phyloP scores from a whole-genome alignment of 2,113 vertebrate species.

The Potamarius usumacintae region DNA sequence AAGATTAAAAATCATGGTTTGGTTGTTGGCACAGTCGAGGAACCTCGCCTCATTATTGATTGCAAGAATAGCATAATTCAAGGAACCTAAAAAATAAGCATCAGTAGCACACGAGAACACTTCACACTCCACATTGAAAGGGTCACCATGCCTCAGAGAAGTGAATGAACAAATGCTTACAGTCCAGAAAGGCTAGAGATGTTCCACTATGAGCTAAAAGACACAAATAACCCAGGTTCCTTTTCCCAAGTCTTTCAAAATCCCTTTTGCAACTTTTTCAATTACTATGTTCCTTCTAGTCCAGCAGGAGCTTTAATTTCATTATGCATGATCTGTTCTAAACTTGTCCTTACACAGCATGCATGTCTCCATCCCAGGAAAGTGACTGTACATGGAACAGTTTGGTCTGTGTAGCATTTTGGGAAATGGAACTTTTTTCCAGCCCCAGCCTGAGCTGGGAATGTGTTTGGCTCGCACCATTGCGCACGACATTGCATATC shows the following conservation, averaged over 20 bases:
- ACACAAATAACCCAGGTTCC: slow-evolving; percentile 19
- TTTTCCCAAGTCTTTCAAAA: slow-evolving; percentile 2
- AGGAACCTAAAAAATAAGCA: slow-evolving; percentile 55
- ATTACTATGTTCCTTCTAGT: neutral
- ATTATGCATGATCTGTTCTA: neutral
- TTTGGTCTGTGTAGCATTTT: neutral
- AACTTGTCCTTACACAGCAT: slow-evolving; percentile 24
- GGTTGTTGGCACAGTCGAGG: slow-evolving; percentile 65
- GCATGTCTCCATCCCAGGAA: slow-evolving; percentile 8
- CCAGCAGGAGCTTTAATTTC: neutral
- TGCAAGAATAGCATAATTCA: slow-evolving; percentile 45
- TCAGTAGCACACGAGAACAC: slow-evolving; percentile 52
- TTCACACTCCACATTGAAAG: slow-evolving; percentile 55
- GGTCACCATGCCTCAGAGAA: slow-evolving; percentile 58
- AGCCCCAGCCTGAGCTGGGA: neutral
- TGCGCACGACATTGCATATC: neutral
- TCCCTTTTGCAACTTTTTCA: slow-evolving; percentile 27
- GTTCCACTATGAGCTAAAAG: slow-evolving; percentile 33
- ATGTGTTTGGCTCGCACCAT: neutral
- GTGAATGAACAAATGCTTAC: slow-evolving; percentile 30
- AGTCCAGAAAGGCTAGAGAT: slow-evolving; percentile 34
- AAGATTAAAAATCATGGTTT: slow-evolving; percentile 56
- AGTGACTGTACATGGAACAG: slow-evolving; percentile 18
- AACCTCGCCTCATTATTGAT: slow-evolving; percentile 33
- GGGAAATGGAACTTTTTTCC: neutral